Evolutionary conservation across 1,140 invertebrate species (phyloP), one percentile per base, ranked within the genome.

Genomic region (Sitophilus oryzae): DNA sequence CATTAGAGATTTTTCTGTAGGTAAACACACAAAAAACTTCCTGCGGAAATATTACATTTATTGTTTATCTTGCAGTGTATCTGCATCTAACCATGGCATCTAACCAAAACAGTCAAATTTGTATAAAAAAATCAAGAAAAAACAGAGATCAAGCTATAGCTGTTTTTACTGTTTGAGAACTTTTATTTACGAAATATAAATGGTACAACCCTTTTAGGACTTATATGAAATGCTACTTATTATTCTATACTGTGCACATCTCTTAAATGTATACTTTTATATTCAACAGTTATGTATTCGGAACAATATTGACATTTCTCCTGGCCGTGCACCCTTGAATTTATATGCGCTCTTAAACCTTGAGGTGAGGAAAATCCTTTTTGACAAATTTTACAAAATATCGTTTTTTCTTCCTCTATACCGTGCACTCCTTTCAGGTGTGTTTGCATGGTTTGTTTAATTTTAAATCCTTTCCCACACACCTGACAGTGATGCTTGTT

Each of bases 401-500:
- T 49, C 5, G 53, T 56, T 49, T 56, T 48, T 22, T 56, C 45
- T 36, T 56, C 53, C 34, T 56, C 53, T 6, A 56, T 56, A 8
- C 53, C 53, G 23, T 56, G 53, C 1, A 56, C 53, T 14, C 53
- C 53, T 36, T 56, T 56, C n/a, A 56, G 23, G 42, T 56, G 53
- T 2, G 53, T 56, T 37, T 56, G 53, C 53, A 56, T 49, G 9
- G 45, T 56, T 21, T 56, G 53, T 36, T 56, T 56, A 4, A 56
- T 56, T 22, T 56, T 56, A 20, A 56, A 56, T 0, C 53, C 53
- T 43, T 56, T 56, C 2, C 58, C 57, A 21, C 66, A 68, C 2
- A 66, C 58, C 9, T 73, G 67, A 56, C 79, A 81, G 3, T 65
- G 63, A 40, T 63, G 62, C 2, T 55, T 60, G 41, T 35, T 57